A percentile compares a stretch with the other conserved stretches of the same genome.
These are phyloP conservation scores for Halisarca cf. caerulea DNA, from an alignment of 37 sponge, comb jelly and placozoan genomes.

Conservation along the genomic window DNA sequence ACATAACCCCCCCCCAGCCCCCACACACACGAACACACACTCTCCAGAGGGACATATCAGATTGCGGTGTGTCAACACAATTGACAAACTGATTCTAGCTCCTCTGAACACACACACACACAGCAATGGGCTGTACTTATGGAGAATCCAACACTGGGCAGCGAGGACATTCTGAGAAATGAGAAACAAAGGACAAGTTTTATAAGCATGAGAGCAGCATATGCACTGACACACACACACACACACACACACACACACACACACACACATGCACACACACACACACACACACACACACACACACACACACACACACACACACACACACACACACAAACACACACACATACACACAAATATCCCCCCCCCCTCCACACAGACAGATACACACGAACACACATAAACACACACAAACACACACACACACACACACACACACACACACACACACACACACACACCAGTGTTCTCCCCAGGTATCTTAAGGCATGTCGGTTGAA, in stretches of 20 bases:
- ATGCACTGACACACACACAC: background rate
- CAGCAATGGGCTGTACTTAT: too few species aligned
- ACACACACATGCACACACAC: constrained; percentile 17
- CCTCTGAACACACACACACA: too few species aligned
- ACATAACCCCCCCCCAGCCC: too few species aligned
- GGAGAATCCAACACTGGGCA: too few species aligned
- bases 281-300: constrained; percentile 9
- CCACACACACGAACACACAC: too few species aligned
- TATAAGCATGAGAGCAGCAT: background rate
- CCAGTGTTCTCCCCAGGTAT: too few species aligned
- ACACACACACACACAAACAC: background rate
- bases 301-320: background rate
- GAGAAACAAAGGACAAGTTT: too few species aligned
- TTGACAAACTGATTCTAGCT: too few species aligned
- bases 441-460: background rate
- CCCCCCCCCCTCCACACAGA: background rate
- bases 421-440: background rate
- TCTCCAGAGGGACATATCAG: too few species aligned
- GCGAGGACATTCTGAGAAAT: too few species aligned
- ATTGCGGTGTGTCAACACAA: too few species aligned
- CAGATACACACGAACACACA: background rate
- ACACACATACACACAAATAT: constrained; percentile 16
- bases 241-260: constrained; percentile 12
- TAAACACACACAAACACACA: background rate
- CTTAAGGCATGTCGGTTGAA: too few species aligned